These are phyloP conservation scores for Diloba caeruleocephala DNA, from an alignment of 2,888 invertebrate species.

Conservation along the genomic window DNA sequence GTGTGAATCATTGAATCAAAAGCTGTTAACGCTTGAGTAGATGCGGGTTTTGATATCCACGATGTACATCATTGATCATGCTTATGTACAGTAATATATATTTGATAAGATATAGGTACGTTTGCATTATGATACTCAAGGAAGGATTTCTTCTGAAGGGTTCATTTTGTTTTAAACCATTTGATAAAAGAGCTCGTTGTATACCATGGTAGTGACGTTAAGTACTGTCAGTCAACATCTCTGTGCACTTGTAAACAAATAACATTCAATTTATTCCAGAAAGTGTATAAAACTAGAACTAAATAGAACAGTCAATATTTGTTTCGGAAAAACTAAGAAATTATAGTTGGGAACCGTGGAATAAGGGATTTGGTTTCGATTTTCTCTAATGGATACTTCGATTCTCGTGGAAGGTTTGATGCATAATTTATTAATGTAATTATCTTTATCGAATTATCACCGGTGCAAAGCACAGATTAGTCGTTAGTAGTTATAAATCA, in stretches of 20 bases:
- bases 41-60: constrained; percentile 11
- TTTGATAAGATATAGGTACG: constrained; percentile 1
- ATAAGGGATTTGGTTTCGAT: too few species aligned
- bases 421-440: background rate
- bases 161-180: constrained; percentile 13
- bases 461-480: background rate
- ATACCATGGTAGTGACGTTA: constrained; percentile 14
- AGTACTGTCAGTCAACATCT: constrained; percentile 8
- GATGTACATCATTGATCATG: background rate
- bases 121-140: constrained; percentile 1
- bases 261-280: too few species aligned
- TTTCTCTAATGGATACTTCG: too few species aligned
- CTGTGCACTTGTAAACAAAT: too few species aligned
- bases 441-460: background rate
- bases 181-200: constrained; percentile 4
- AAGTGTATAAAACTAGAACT: too few species aligned
- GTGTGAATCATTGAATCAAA: constrained; percentile 5
- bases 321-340: too few species aligned
- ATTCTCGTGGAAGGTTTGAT: too few species aligned
- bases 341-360: too few species aligned
- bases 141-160: too few species aligned
- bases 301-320: too few species aligned
- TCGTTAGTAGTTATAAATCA: background rate
- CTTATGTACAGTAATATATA: constrained; percentile 1
- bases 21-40: background rate